Evolutionary conservation across 1,140 invertebrate genomes (phyloP).

Genomic region (Pararge aegeria): DNA sequence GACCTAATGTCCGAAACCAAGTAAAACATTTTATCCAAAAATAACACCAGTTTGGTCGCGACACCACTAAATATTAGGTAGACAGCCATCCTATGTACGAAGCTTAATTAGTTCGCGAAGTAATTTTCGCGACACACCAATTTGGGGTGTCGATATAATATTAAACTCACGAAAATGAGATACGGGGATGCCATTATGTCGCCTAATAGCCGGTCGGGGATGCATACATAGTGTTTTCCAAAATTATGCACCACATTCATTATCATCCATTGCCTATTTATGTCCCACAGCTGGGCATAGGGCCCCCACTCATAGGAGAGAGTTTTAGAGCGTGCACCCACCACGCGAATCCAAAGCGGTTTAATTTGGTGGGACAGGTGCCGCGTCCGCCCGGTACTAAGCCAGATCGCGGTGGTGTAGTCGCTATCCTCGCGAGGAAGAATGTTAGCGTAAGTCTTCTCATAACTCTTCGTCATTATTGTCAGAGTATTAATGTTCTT

Average conservation of each 20-base stretch:
- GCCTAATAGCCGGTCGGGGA: conserved; percentile 2
- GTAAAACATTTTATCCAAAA: conserved; percentile 4
- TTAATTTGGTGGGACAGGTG: conserved; percentile 48
- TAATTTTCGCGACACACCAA: conserved; percentile 22
- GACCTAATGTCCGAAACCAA: neutral
- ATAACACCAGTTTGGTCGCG: neutral
- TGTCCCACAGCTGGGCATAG: too few relatives aligned
- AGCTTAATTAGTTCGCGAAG: conserved; percentile 15
- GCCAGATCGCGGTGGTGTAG: conserved; percentile 47
- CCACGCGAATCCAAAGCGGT: conserved; percentile 31
- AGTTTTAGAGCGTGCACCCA: too few relatives aligned
- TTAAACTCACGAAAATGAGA: conserved; percentile 18
- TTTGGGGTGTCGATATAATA: conserved; percentile 22
- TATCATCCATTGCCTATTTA: too few relatives aligned
- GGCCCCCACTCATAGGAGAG: too few relatives aligned
- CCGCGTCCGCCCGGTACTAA: conserved; percentile 42
- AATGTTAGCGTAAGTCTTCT: conserved; percentile 42
- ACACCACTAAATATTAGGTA: neutral
- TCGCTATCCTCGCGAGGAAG: conserved; percentile 46
- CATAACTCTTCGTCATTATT: neutral
- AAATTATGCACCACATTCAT: neutral
- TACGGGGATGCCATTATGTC: conserved; percentile 12
- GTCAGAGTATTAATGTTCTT: too few relatives aligned
- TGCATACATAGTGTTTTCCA: neutral
- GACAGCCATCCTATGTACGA: neutral